Evolutionary conservation across 2,888 invertebrate species (phyloP).

Genomic region (Apamea epomidion): DNA sequence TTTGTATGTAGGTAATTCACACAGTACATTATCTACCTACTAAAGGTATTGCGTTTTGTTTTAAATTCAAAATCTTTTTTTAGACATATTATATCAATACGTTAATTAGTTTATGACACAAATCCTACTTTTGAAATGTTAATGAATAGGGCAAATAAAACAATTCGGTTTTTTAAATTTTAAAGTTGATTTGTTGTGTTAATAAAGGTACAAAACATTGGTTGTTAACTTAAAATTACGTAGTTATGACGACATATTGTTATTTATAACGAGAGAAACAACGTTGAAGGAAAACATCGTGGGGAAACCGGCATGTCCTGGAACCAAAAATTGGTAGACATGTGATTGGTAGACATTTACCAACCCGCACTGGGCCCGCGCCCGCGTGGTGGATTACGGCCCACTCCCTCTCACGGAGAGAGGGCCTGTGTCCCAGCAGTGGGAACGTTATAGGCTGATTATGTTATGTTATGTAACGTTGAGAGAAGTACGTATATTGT

Average conservation of each 20-base stretch:
- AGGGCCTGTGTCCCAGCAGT: too few species aligned
- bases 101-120: conserved; percentile 35
- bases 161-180: conserved; percentile 16
- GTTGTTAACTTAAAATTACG: not conserved
- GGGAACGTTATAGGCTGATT: too few species aligned
- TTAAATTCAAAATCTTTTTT: not conserved
- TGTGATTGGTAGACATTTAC: too few species aligned
- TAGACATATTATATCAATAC: not conserved
- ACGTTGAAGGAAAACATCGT: too few species aligned
- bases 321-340: too few species aligned
- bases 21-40: not conserved
- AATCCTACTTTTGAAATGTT: conserved; percentile 23
- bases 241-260: not conserved
- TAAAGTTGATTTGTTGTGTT: conserved; percentile 14
- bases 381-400: too few species aligned
- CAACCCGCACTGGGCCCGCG: too few species aligned
- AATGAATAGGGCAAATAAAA: conserved; percentile 32
- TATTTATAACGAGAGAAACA: not conserved
- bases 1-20: not conserved
- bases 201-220: not conserved
- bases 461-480: too few species aligned
- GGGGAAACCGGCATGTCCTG: too few species aligned
- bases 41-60: not conserved
- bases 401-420: too few species aligned
- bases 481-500: too few species aligned